A percentile compares a stretch with the other conserved stretches of the same genome.
phyloP scores from a whole-genome alignment of 2,113 vertebrate species.

The Neomonachus schauinslandi region DNA sequence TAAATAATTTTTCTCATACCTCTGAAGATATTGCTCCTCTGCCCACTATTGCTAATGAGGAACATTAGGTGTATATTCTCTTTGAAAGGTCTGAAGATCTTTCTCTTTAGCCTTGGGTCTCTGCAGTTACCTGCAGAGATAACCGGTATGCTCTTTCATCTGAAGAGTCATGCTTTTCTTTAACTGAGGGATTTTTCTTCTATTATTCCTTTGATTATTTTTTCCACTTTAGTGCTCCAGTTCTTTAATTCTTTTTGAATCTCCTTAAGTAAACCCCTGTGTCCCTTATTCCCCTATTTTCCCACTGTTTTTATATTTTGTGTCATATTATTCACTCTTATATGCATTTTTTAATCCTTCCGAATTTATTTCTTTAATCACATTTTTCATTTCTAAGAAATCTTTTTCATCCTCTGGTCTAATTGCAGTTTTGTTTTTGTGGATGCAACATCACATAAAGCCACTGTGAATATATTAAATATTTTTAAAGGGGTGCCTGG shows the following conservation, averaged over 20 bases:
- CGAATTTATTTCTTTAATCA: background rate
- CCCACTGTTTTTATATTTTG: background rate
- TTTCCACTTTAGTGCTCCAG: background rate
- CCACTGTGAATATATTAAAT: background rate
- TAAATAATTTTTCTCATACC: background rate
- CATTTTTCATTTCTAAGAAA: constrained; percentile 14
- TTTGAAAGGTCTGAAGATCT: background rate
- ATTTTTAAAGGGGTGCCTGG: no score
- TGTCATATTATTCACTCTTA: background rate
- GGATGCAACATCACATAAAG: background rate
- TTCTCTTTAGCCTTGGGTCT: background rate
- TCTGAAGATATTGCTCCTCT: background rate
- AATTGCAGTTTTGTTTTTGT: background rate
- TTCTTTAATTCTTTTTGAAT: background rate
- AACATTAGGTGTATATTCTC: background rate
- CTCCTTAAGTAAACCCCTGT: background rate
- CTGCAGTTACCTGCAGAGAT: background rate
- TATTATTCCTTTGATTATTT: background rate
- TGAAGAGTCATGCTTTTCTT: constrained; percentile 2
- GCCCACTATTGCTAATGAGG: background rate
- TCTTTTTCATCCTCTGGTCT: background rate
- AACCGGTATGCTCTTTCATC: background rate
- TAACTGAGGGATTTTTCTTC: background rate
- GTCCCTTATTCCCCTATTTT: background rate
- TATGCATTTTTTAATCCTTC: background rate